Base-by-base conservation (phyloP, 2,113 vertebrate species). In the Trogon surrucura region DNA sequence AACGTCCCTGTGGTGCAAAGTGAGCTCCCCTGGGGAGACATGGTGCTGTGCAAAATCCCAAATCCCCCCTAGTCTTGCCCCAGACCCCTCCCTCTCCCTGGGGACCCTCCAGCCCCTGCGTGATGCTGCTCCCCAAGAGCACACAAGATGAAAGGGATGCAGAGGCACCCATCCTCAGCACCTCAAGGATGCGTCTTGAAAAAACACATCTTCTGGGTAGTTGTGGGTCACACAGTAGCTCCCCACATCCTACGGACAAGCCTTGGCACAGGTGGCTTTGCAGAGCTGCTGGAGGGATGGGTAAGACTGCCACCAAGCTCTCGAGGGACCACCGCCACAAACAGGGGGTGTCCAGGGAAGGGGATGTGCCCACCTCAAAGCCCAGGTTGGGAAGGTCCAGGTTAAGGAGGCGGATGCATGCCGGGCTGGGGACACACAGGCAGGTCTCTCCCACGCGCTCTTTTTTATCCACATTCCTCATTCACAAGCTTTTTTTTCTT, bases 381-480 rank as follows among this genome's bases (percentile, higher is more conserved):
- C 34, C 32, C 93, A 67, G 21, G 10, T 36, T 11, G 26, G 74
- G 17, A 32, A 48, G 29, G 45, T 30, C 41, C 69, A 41, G 22
- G 9, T 16, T 50, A 34, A 66, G 1, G 2, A 66, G 4, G 7
- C 27, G 17, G 38, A 6, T 16, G 17, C 34, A 36, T 50, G 27
- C 5, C 15, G 0, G 20, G 15, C 11, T 22, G 34, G 16, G 56
- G 26, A 81, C 22, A 19, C 0, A 0, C 2, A 14, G 32, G 29
- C 54, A 30, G 45, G 50, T 9, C 14, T 57, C 53, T 66, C 21
- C 41, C 36, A 29, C 0, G 0, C 16, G 30, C 62, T 53, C 32
- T 78, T 58, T 78, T 58, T 44, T 26, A n/a, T 45, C 70, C 36
- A 5, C 14, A 80, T 36, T 2, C n/a, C 23, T n/a, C 8, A 1